Evolutionary conservation across 2,113 vertebrate species (phyloP).

Genomic region (Chitala chitala): DNA sequence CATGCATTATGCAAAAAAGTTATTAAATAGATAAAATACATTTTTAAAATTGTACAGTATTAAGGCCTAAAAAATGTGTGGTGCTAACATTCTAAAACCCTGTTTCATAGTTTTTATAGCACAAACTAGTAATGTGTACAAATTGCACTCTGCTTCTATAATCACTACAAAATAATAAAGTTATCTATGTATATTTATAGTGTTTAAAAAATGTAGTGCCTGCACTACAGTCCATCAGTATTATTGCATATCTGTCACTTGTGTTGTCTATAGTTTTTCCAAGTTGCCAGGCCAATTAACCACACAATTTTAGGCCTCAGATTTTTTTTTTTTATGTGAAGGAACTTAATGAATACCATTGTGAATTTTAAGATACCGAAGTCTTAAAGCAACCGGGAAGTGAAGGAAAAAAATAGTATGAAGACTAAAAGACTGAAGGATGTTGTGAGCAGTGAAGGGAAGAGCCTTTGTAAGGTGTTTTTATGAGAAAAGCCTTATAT

Average conservation of each 20-base stretch:
- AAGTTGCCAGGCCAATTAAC: conserved; percentile 80
- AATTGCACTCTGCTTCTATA: conserved; percentile 99
- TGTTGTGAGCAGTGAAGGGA: conserved; percentile 53
- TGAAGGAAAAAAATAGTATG: conserved; percentile 83
- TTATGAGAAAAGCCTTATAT: conserved; percentile 96
- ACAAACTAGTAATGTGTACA: conserved; percentile 99
- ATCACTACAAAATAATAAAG: conserved; percentile 98
- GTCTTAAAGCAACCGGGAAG: conserved; percentile 86
- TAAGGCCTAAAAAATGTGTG: conserved; percentile 99
- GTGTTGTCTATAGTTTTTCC: conserved; percentile 73
- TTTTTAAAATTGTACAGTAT: conserved; percentile 95
- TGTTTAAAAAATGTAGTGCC: conserved; percentile 74
- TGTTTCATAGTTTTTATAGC: conserved; percentile 99
- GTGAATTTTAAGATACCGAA: conserved; percentile 80
- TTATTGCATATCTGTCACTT: conserved; percentile 80
- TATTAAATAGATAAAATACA: conserved; percentile 57
- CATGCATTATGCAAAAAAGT: conserved; percentile 97
- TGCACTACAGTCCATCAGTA: conserved; percentile 88
- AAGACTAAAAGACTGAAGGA: conserved; percentile 67
- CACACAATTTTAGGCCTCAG: conserved; percentile 95
- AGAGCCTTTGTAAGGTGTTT: conserved; percentile 99
- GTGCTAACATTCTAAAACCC: conserved; percentile 97
- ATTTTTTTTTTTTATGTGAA: conserved; percentile 78
- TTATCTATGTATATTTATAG: conserved; percentile 99
- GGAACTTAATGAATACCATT: conserved; percentile 86